Evolutionary conservation across 2,888 invertebrate genomes (phyloP).

Genomic region (Osedax fenrisi): DNA sequence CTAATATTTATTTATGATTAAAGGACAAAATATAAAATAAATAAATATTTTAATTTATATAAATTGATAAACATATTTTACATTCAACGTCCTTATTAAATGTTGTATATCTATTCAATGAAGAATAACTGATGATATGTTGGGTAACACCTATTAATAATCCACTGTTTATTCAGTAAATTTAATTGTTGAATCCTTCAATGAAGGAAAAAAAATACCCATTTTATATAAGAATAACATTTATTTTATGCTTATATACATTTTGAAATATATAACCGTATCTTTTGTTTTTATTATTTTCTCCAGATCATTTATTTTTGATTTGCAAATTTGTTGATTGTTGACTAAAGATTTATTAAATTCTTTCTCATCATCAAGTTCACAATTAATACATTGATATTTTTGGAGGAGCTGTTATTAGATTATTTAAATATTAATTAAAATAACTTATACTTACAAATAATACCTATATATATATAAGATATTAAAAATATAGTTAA

Average conservation of each 20-base stretch:
- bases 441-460: no score
- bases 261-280: neutral
- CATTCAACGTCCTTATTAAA: constrained; percentile 30
- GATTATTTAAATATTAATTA: no score
- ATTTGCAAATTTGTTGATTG: neutral
- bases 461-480: no score
- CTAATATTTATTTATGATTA: neutral
- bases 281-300: neutral
- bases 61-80: neutral
- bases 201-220: neutral
- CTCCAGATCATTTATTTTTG: neutral
- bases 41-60: neutral
- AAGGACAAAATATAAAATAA: neutral
- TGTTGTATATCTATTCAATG: constrained; percentile 31
- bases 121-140: constrained; percentile 31
- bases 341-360: neutral
- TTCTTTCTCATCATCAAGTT: neutral
- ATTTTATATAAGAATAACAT: neutral
- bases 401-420: neutral
- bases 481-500: no score
- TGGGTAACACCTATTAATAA: constrained; percentile 30
- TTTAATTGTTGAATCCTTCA: neutral
- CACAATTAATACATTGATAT: neutral
- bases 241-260: no score
- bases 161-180: neutral